These are phyloP conservation scores for Troides aeacus DNA, from an alignment of 2,888 invertebrate species.

Conservation along the genomic window DNA sequence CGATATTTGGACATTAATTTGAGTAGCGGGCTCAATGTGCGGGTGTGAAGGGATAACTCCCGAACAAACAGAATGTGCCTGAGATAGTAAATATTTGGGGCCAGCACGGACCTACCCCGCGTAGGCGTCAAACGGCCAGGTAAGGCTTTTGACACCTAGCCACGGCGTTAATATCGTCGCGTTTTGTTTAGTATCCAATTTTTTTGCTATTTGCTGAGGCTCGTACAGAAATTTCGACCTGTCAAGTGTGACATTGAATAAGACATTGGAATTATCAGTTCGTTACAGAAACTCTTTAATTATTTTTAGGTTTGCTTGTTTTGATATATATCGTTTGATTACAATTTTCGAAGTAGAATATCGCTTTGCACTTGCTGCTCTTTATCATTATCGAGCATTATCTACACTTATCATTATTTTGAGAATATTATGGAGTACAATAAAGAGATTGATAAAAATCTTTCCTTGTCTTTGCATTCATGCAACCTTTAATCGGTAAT, in stretches of 20 bases:
- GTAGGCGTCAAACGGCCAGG: conserved; percentile 72
- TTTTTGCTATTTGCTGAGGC: conserved; percentile 62
- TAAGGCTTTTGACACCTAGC: conserved; percentile 80
- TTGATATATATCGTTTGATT: neutral
- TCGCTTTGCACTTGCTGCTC: too few species aligned
- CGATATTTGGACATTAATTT: conserved; percentile 66
- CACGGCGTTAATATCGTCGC: conserved; percentile 71
- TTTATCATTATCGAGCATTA: too few species aligned
- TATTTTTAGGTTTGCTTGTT: neutral
- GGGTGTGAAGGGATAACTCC: conserved; percentile 77
- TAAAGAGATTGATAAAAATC: too few species aligned
- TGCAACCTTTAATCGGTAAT: too few species aligned
- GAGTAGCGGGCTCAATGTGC: conserved; percentile 61
- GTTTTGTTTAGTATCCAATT: conserved; percentile 67
- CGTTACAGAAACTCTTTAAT: conserved; percentile 1
- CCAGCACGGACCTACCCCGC: conserved; percentile 50
- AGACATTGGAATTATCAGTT: conserved; percentile 40
- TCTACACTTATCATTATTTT: too few species aligned
- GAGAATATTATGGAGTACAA: too few species aligned
- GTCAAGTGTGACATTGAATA: conserved; percentile 50
- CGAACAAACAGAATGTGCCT: conserved; percentile 67
- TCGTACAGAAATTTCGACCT: conserved; percentile 46
- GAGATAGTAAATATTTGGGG: conserved; percentile 63
- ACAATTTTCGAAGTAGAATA: too few species aligned
- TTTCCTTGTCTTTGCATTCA: too few species aligned